phyloP scores from a whole-genome alignment of 2,113 vertebrate genomes.

The Cephalopholis sonnerati region DNA sequence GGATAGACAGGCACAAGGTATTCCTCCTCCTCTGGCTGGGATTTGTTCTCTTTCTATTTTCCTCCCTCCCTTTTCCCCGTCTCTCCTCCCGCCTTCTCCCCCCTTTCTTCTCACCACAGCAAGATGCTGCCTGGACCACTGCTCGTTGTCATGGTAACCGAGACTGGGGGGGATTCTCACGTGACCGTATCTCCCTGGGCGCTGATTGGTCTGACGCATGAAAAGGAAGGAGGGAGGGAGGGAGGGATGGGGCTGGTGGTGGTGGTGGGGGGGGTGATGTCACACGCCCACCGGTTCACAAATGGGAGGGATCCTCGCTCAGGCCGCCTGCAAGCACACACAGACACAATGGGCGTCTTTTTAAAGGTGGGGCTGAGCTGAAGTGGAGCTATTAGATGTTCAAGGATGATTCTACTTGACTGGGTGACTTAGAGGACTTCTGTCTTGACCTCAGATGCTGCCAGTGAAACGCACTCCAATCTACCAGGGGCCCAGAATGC shows the following conservation, averaged over 20 bases:
- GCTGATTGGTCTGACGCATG: constrained; percentile 60
- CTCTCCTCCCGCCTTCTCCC: constrained; percentile 44
- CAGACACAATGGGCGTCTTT: constrained; percentile 73
- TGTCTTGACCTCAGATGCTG: not conserved
- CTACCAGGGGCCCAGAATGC: constrained; percentile 37
- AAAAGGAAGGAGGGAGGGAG: constrained; percentile 50
- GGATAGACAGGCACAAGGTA: constrained; percentile 50
- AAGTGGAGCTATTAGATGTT: constrained; percentile 15
- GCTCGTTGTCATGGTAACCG: constrained; percentile 83
- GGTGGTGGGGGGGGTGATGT: constrained; percentile 67
- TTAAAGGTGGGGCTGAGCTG: constrained; percentile 62
- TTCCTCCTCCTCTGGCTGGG: constrained; percentile 51
- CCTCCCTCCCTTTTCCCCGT: constrained; percentile 42
- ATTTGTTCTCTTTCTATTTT: constrained; percentile 53
- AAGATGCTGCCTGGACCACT: constrained; percentile 86
- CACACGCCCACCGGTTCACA: constrained; percentile 66
- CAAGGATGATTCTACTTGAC: constrained; percentile 24
- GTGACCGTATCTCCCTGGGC: constrained; percentile 60
- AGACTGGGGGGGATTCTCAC: constrained; percentile 60
- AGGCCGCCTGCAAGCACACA: constrained; percentile 53
- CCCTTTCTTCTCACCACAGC: constrained; percentile 70
- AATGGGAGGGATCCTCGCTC: constrained; percentile 71
- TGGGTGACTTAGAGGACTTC: constrained; percentile 6
- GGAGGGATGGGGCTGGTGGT: not conserved
- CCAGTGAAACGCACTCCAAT: constrained; percentile 41